Percentiles rank a stretch among this genome's conserved stretches.
These are phyloP conservation scores for Hololepta plana DNA, from an alignment of 2,888 invertebrate species.

Conservation along the genomic window DNA sequence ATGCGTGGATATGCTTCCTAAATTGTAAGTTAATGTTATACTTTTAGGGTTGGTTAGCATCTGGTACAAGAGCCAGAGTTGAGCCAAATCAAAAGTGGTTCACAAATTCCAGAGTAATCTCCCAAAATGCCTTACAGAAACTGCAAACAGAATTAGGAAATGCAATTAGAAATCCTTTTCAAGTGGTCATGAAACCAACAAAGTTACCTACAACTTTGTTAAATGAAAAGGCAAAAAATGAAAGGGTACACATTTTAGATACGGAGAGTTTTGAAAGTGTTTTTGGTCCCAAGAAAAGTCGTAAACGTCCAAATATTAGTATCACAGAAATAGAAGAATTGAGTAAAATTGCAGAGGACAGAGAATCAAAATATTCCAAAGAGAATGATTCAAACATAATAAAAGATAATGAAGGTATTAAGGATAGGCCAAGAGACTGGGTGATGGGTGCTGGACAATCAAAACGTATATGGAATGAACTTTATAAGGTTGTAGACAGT, in stretches of 20 bases:
- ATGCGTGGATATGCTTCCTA: not conserved
- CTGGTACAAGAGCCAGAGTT: conserved; percentile 84
- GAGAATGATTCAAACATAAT: conserved; percentile 72
- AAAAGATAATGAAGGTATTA: conserved; percentile 61
- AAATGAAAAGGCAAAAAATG: conserved; percentile 79
- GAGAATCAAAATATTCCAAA: conserved; percentile 57
- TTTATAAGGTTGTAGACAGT: conserved; percentile 97
- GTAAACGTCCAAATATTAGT: conserved; percentile 74
- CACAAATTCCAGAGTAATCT: conserved; percentile 92
- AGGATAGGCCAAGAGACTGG: conserved; percentile 75
- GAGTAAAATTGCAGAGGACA: conserved; percentile 51
- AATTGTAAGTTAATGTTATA: conserved; percentile 1
- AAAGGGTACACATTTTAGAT: conserved; percentile 85
- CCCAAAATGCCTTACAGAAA: conserved; percentile 75
- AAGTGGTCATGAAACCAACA: conserved; percentile 93
- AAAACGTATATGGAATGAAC: conserved; percentile 94
- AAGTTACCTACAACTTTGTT: conserved; percentile 85
- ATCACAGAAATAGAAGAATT: conserved; percentile 64
- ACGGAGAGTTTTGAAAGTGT: conserved; percentile 88
- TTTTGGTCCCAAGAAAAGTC: conserved; percentile 85
- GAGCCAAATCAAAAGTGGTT: conserved; percentile 99
- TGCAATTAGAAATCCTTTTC: conserved; percentile 89
- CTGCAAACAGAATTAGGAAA: conserved; percentile 91
- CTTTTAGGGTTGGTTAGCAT: conserved; percentile 49
- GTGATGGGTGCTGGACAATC: conserved; percentile 93